Evolutionary conservation across 1,140 invertebrate genomes (phyloP).

Genomic region (Drosophila nigrodunni): DNA sequence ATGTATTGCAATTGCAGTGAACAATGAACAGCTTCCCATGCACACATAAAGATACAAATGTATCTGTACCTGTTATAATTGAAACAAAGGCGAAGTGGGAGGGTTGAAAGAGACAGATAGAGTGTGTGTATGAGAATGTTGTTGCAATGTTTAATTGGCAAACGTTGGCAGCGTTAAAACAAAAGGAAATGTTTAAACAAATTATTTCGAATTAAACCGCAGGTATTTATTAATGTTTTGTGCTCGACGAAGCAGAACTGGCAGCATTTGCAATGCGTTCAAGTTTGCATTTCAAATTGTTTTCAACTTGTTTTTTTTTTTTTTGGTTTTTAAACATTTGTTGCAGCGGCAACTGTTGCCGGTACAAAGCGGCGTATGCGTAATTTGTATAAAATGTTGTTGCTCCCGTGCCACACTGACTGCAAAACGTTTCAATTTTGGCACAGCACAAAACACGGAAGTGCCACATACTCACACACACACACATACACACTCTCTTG

Average conservation of each 20-base stretch:
- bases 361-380: slow-evolving; percentile 74
- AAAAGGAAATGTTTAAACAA: slow-evolving; percentile 83
- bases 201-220: slow-evolving; percentile 82
- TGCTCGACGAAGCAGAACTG: slow-evolving; percentile 70
- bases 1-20: slow-evolving; percentile 49
- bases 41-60: slow-evolving; percentile 7
- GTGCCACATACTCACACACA: slow-evolving; percentile 31
- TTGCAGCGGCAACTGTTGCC: slow-evolving; percentile 12
- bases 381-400: slow-evolving; percentile 62
- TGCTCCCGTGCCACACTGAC: slow-evolving; percentile 79
- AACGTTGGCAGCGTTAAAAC: slow-evolving; percentile 59
- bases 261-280: slow-evolving; percentile 44
- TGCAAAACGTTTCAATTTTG: slow-evolving; percentile 76
- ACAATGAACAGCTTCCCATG: slow-evolving; percentile 51
- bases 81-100: slow-evolving; percentile 1
- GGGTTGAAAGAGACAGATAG: neutral
- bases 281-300: slow-evolving; percentile 17
- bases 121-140: slow-evolving; percentile 46
- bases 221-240: slow-evolving; percentile 83
- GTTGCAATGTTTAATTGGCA: slow-evolving; percentile 42
- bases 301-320: slow-evolving; percentile 18
- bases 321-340: neutral
- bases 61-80: slow-evolving; percentile 22
- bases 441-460: slow-evolving; percentile 32
- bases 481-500: slow-evolving; percentile 2